Evolutionary conservation across 2,888 invertebrate species (phyloP).

Genomic region (Aphodius granarius): DNA sequence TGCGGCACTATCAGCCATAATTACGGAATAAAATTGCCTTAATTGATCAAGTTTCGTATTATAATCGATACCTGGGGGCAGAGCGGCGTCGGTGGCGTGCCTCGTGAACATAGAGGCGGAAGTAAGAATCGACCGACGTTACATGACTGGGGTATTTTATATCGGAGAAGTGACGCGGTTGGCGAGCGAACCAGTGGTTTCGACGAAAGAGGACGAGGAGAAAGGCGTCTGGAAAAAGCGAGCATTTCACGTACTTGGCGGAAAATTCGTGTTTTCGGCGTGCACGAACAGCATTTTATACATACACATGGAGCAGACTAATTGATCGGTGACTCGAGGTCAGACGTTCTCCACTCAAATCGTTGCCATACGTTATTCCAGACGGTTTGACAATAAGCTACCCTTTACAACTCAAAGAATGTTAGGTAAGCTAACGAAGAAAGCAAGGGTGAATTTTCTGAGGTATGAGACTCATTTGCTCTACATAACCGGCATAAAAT

Average conservation of each 20-base stretch:
- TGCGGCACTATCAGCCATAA: slow-evolving; percentile 37
- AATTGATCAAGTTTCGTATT: slow-evolving; percentile 43
- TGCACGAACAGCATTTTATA: slow-evolving; percentile 10
- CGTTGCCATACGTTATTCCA: background rate
- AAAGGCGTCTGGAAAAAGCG: background rate
- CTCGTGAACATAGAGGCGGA: slow-evolving; percentile 1
- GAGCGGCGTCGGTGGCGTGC: slow-evolving; percentile 10
- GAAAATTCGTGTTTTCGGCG: slow-evolving; percentile 14
- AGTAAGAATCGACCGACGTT: slow-evolving; percentile 12
- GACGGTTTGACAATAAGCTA: background rate
- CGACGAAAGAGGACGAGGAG: background rate
- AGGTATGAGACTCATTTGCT: background rate
- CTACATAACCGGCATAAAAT: too few species aligned
- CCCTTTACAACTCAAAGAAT: background rate
- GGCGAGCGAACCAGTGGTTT: background rate
- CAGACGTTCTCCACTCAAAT: background rate
- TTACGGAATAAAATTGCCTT: slow-evolving; percentile 44
- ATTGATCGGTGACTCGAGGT: slow-evolving; percentile 6
- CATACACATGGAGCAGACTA: slow-evolving; percentile 3
- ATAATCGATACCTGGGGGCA: slow-evolving; percentile 39
- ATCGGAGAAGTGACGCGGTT: background rate
- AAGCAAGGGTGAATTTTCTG: background rate
- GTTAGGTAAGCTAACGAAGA: too few species aligned
- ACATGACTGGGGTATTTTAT: slow-evolving; percentile 1
- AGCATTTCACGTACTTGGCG: slow-evolving; percentile 6